These are phyloP conservation scores for Oligia latruncula DNA, from an alignment of 2,888 invertebrate genomes.

Conservation along the genomic window DNA sequence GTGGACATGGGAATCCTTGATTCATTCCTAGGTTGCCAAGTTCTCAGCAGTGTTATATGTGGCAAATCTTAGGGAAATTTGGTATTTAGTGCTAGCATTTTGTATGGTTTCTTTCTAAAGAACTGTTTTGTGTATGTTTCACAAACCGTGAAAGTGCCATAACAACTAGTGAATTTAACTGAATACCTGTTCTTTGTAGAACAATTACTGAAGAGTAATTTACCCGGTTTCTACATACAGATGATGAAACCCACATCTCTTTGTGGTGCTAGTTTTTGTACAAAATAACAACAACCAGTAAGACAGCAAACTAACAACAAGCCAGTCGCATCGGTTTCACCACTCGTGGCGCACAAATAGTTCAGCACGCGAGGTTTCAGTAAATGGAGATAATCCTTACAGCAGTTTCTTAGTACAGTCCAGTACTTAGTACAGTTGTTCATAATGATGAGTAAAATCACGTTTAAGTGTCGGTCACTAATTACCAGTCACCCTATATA, in stretches of 20 bases:
- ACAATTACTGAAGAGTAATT: neutral
- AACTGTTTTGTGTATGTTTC: neutral
- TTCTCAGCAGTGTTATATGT: neutral
- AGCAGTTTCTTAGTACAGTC: neutral
- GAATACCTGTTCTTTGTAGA: neutral
- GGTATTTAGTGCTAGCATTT: neutral
- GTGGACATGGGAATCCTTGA: neutral
- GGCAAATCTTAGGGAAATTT: neutral
- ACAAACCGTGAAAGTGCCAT: neutral
- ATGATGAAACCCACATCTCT: neutral
- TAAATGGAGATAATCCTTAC: neutral
- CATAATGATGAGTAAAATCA: no score
- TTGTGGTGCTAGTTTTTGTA: neutral
- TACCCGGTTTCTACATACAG: neutral
- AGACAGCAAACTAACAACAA: no score
- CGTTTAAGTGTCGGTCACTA: no score
- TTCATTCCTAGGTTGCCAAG: neutral
- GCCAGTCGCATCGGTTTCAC: no score
- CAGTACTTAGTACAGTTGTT: no score
- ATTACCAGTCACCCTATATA: no score
- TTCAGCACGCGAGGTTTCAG: neutral
- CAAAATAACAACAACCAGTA: constrained; percentile 8
- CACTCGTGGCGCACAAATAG: neutral
- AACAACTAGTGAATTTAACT: neutral
- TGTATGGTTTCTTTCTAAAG: neutral